phyloP scores from a whole-genome alignment of 2,113 vertebrate genomes.

The Gnathonemus echidnorhynchus region DNA sequence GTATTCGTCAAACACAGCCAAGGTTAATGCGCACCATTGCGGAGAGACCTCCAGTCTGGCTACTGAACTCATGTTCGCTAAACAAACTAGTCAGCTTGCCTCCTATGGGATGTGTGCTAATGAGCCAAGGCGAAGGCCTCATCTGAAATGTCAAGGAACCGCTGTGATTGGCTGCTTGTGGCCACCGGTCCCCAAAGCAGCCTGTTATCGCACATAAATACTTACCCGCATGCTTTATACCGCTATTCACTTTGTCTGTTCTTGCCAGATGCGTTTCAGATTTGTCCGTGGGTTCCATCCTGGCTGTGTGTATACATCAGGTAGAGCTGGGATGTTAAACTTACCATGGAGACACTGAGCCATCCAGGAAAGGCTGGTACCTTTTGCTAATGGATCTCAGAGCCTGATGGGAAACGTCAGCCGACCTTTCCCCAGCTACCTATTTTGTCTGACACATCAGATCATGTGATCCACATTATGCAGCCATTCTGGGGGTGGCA shows the following conservation, averaged over 20 bases:
- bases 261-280: neutral
- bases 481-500: neutral
- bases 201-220: neutral
- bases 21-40: conserved; percentile 5
- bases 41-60: neutral
- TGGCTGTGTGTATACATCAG: neutral
- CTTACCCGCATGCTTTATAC: neutral
- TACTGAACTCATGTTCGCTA: neutral
- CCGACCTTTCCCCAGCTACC: neutral
- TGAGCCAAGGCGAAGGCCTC: neutral
- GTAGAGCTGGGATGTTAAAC: neutral
- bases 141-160: neutral
- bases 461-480: neutral
- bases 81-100: neutral
- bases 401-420: neutral
- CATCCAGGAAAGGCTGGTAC: neutral
- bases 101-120: neutral
- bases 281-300: neutral
- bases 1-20: neutral
- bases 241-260: neutral
- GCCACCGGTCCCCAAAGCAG: neutral
- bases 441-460: neutral
- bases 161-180: neutral
- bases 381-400: neutral
- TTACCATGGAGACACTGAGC: neutral